Percentiles rank a stretch among this genome's conserved stretches.
phyloP scores from a whole-genome alignment of 2,797 vertebrate genomes.

The Anabas testudineus region DNA sequence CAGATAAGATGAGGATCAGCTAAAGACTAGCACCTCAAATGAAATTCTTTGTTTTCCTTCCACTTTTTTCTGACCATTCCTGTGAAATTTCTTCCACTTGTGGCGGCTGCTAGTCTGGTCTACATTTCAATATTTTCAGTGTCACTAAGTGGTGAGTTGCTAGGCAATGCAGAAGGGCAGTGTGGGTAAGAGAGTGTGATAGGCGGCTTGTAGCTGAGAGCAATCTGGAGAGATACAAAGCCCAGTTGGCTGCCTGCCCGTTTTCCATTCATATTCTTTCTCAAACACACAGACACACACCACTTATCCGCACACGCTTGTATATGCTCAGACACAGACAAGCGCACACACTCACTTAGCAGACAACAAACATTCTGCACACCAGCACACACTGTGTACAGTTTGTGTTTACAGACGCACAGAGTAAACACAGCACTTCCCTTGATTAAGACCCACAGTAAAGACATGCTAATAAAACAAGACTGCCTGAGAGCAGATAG shows the following conservation, averaged over 20 bases:
- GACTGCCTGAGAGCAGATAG: conserved; percentile 25
- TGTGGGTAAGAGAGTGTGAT: conserved; percentile 56
- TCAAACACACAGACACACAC: conserved; percentile 38
- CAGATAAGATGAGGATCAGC: not conserved
- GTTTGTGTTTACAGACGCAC: conserved; percentile 28
- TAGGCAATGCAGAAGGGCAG: conserved; percentile 60
- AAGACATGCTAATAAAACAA: conserved; percentile 55
- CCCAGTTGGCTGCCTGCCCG: conserved; percentile 60
- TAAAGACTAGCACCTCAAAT: conserved; percentile 3
- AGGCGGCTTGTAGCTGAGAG: conserved; percentile 63
- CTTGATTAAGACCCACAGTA: conserved; percentile 58
- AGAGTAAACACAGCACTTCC: conserved; percentile 51
- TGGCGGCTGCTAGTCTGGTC: not conserved
- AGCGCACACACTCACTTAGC: conserved; percentile 22
- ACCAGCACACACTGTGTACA: conserved; percentile 9
- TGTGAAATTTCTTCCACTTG: conserved; percentile 27
- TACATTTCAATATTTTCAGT: conserved; percentile 62
- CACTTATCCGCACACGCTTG: conserved; percentile 22
- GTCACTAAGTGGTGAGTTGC: conserved; percentile 63
- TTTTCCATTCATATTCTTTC: conserved; percentile 74
- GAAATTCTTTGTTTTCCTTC: not conserved
- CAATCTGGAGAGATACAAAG: conserved; percentile 59
- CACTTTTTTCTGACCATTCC: conserved; percentile 1
- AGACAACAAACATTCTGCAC: conserved; percentile 34
- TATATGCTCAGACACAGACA: conserved; percentile 23